Evolutionary conservation across 2,797 vertebrate genomes (phyloP), one percentile per base, ranked within the genome.

Genomic region (Acanthurus leucopareius): DNA sequence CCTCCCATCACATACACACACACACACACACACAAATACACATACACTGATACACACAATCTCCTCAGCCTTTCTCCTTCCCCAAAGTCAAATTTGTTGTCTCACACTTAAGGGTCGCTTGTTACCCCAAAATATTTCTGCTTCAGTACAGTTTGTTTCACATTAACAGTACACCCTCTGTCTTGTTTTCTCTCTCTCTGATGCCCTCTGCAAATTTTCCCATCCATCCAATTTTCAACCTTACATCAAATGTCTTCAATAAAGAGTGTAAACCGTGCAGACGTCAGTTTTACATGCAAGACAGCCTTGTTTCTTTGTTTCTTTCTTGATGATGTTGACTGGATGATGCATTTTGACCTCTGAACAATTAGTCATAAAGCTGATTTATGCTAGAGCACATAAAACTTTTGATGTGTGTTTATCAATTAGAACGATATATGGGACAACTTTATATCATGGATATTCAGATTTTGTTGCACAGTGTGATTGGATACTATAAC

Each of bases 31-130:
- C 53, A 28, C 65, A 25, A 15, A 20, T 40, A 60, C 19, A 48
- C 52, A 8, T 25, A 38, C 16, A 51, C 47, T 38, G 40, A 28
- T 35, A n/a, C 66, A 28, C 15, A 48, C 19, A 42, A 17, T 35
- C 19, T 38, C 62, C 20, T 17, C 22, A 15, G 44, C 65, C 35
- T 14, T n/a, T 22, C 64, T 80, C 42, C 16, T 57, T 47, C 57
- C 60, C 59, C 32, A 64, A 70, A 77, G 74, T 80, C 60, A 73
- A 60, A 75, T 82, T 71, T 77, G 69, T 82, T 60, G 49, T 70
- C 75, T 80, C 64, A 60, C 73, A 75, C 83, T 77, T 78, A 22
- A 75, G 77, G 80, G 83, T 59, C 48, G 42, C 42, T 68, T 83
- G 64, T 61, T 68, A 28, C 60, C 48, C 40, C 28, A 56, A 66